phyloP scores from a whole-genome alignment of 2,797 vertebrate genomes.

The Phataginus tricuspis region DNA sequence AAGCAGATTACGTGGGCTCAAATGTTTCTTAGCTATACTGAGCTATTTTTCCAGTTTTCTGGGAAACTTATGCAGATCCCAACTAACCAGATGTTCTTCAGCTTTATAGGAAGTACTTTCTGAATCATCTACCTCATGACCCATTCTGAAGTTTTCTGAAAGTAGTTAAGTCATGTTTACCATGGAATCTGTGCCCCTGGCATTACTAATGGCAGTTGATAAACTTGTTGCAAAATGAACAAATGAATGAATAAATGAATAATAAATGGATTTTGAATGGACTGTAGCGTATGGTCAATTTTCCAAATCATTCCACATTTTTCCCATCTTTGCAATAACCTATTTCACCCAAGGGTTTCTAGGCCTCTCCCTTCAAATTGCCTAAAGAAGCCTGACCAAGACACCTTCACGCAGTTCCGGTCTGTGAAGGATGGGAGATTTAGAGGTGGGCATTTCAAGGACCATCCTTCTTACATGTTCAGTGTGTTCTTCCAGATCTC shows the following conservation, averaged over 20 bases:
- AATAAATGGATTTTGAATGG: background rate
- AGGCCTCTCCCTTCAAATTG: background rate
- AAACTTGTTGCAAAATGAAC: background rate
- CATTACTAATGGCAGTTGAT: background rate
- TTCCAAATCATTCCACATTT: background rate
- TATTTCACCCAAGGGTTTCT: background rate
- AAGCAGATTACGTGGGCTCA: background rate
- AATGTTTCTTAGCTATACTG: background rate
- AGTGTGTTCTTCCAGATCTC: background rate
- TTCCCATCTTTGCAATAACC: background rate
- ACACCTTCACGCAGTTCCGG: background rate
- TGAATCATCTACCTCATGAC: background rate
- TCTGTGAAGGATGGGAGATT: background rate
- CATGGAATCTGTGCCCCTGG: background rate
- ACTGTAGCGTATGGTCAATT: background rate
- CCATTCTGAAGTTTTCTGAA: constrained; percentile 2
- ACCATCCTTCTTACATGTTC: background rate
- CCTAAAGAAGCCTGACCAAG: background rate
- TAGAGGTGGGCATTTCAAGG: background rate
- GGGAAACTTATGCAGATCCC: background rate
- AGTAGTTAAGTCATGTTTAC: background rate
- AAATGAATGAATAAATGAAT: background rate
- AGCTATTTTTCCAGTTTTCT: background rate
- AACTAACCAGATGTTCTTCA: background rate
- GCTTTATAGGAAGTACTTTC: background rate